A percentile compares a stretch with the other conserved stretches of the same genome.
Conservation (phyloP, 2,113 vertebrate species). For the Pelusios castaneus region DNA sequence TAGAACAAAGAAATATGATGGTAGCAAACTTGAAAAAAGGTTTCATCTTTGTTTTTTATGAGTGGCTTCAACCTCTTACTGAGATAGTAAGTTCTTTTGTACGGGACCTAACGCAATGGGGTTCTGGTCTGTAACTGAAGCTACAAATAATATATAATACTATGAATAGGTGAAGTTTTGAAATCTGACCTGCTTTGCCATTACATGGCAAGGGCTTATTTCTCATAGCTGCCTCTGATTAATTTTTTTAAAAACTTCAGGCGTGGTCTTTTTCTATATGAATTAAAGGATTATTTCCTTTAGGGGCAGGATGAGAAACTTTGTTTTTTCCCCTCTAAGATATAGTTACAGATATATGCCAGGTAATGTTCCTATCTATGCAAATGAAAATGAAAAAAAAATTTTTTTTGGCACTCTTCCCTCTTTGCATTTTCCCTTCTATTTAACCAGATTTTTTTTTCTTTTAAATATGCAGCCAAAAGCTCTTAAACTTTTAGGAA, state of each 20-base stretch:
- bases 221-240: not conserved
- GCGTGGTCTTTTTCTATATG: not conserved
- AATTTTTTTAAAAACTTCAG: not conserved
- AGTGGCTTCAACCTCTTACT: not conserved
- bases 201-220: not conserved
- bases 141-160: accelerated
- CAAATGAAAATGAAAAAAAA: conserved; percentile 5
- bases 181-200: not conserved
- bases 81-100: no score
- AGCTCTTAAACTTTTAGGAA: conserved; percentile 96
- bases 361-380: not conserved
- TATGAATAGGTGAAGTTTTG: no score
- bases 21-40: not conserved
- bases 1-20: not conserved
- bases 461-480: conserved; percentile 86
- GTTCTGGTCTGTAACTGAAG: no score
- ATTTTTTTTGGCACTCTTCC: not conserved
- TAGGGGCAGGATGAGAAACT: not conserved
- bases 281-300: not conserved
- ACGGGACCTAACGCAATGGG: no score
- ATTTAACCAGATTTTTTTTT: conserved; percentile 6
- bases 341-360: not conserved
- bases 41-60: not conserved
- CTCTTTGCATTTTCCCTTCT: not conserved
- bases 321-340: not conserved